These are phyloP conservation scores for Eufriesea mexicana DNA, from an alignment of 1,140 invertebrate species.

Conservation along the genomic window DNA sequence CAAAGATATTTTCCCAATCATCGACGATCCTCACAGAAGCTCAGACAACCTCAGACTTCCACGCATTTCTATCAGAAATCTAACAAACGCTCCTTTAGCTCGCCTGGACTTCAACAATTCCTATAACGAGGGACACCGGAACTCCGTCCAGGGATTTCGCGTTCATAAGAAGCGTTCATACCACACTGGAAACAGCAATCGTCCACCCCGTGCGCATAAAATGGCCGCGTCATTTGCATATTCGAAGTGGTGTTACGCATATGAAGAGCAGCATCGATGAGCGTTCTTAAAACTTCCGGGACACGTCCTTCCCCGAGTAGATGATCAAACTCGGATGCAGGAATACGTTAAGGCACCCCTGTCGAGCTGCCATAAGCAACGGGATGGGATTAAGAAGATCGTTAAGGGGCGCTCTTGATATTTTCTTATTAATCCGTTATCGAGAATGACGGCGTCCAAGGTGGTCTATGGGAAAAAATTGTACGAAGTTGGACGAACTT, in stretches of 20 bases:
- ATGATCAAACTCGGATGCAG: neutral
- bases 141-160: neutral
- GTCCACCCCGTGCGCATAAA: too few species aligned
- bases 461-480: neutral
- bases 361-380: neutral
- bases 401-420: slow-evolving; percentile 23
- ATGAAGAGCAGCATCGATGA: slow-evolving; percentile 13
- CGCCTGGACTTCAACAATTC: too few species aligned
- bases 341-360: neutral
- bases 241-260: slow-evolving; percentile 56
- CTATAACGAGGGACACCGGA: neutral
- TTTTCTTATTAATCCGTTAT: slow-evolving; percentile 29
- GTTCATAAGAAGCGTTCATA: too few species aligned
- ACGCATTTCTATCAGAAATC: too few species aligned
- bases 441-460: neutral
- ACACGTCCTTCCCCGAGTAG: neutral
- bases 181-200: slow-evolving; percentile 13
- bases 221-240: slow-evolving; percentile 18
- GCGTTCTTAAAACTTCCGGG: slow-evolving; percentile 50
- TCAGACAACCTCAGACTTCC: too few species aligned
- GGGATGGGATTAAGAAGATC: neutral
- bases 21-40: too few species aligned
- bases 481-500: neutral
- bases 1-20: too few species aligned
- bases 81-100: too few species aligned